Evolutionary conservation across 1,140 invertebrate genomes (phyloP).

Genomic region (Hylaeus anthracinus): DNA sequence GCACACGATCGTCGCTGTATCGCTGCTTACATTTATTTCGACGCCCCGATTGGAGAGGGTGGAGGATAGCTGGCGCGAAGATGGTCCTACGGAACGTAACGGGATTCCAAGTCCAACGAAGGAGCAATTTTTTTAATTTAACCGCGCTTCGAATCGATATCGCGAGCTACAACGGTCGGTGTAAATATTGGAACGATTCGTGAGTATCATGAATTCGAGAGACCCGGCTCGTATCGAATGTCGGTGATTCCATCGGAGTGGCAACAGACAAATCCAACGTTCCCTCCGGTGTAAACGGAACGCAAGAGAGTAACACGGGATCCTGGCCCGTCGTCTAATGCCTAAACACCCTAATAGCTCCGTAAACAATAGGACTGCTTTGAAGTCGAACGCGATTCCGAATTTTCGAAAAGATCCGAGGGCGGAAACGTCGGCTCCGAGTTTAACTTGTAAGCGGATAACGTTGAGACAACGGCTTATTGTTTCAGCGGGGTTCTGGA

Average conservation of each 20-base stretch:
- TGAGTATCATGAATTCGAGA: neutral
- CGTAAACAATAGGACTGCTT: constrained; percentile 75
- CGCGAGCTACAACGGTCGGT: too few relatives aligned
- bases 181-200: constrained; percentile 11
- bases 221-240: constrained; percentile 21
- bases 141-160: neutral
- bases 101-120: constrained; percentile 9
- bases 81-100: neutral
- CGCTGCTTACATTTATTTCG: constrained; percentile 51
- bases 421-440: constrained; percentile 64
- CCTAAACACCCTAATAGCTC: constrained; percentile 79
- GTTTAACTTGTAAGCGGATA: constrained; percentile 81
- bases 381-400: constrained; percentile 73
- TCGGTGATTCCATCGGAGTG: constrained; percentile 45
- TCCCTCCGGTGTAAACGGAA: constrained; percentile 39
- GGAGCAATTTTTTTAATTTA: constrained; percentile 45
- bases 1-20: constrained; percentile 48
- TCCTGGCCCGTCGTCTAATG: constrained; percentile 62
- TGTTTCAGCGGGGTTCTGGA: constrained; percentile 70
- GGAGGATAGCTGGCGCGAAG: neutral
- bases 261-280: constrained; percentile 56
- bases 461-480: constrained; percentile 79
- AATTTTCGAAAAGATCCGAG: constrained; percentile 73
- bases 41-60: neutral
- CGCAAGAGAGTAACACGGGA: constrained; percentile 38